Evolutionary conservation across 2,113 vertebrate genomes (phyloP).

Genomic region (Tetrao urogallus): DNA sequence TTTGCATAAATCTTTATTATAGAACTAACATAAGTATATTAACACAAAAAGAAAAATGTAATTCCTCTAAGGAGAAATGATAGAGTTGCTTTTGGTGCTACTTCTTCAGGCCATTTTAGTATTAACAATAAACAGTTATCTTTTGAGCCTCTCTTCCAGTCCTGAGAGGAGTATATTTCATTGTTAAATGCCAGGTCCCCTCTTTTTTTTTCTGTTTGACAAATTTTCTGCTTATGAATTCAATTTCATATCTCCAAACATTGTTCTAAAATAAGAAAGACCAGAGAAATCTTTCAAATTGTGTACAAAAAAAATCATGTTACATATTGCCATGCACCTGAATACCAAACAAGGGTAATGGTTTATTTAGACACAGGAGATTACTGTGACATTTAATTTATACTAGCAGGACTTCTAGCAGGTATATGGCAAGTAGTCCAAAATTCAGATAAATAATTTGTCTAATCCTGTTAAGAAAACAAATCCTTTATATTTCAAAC

Average conservation of each 20-base stretch:
- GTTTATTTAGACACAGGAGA: neutral
- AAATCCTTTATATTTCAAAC: neutral
- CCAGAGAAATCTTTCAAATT: neutral
- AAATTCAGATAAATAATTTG: neutral
- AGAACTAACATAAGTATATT: slow-evolving; percentile 23
- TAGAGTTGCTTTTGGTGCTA: slow-evolving; percentile 3
- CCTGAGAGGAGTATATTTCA: slow-evolving; percentile 20
- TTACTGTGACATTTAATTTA: neutral
- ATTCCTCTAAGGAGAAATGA: neutral
- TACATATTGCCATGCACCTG: neutral
- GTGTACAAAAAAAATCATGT: neutral
- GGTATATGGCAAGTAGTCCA: neutral
- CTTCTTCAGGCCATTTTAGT: slow-evolving; percentile 21
- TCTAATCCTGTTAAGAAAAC: neutral
- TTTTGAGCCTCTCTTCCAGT: neutral
- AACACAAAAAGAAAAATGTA: slow-evolving; percentile 30
- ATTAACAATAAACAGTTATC: slow-evolving; percentile 28
- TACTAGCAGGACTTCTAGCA: neutral
- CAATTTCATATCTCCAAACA: neutral
- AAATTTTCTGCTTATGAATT: slow-evolving; percentile 4
- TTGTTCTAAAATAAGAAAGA: slow-evolving; percentile 13
- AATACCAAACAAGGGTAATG: neutral
- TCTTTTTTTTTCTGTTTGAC: neutral
- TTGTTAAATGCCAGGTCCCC: neutral
- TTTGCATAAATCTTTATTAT: neutral